Evolutionary conservation across 2,797 vertebrate genomes (phyloP).

Genomic region (Crocodylus rhombifer): DNA sequence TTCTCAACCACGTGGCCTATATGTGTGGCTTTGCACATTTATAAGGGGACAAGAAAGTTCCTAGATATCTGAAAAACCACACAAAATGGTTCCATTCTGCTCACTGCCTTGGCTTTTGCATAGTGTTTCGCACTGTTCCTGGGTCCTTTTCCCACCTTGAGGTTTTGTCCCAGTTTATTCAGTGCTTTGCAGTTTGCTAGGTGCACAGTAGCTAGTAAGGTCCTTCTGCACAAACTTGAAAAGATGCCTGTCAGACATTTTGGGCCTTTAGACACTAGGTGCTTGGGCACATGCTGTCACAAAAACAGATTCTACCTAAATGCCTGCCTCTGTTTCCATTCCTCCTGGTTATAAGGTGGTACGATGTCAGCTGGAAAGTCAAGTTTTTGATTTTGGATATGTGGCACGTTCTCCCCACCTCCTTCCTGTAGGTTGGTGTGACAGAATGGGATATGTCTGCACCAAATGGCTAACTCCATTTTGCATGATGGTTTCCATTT

Average conservation of each 20-base stretch:
- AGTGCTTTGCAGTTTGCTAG: background rate
- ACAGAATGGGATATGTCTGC: background rate
- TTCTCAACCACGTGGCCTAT: background rate
- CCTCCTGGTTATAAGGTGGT: background rate
- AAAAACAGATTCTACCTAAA: rapidly evolving
- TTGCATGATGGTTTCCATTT: too few relatives aligned
- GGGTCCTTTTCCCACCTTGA: background rate
- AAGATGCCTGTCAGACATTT: background rate
- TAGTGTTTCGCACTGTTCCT: rapidly evolving
- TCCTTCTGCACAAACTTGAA: rapidly evolving
- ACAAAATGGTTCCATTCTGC: background rate
- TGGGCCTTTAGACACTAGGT: background rate
- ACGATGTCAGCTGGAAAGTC: background rate
- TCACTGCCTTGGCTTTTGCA: background rate
- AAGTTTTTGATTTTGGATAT: rapidly evolving
- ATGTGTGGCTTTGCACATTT: rapidly evolving
- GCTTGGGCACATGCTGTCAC: background rate
- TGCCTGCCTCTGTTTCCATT: background rate
- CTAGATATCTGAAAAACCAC: background rate
- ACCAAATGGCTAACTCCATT: background rate
- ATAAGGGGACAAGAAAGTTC: background rate
- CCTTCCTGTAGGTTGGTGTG: background rate
- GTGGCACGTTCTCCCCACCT: background rate
- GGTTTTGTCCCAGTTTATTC: background rate
- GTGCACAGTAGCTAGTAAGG: rapidly evolving